Evolutionary conservation across 2,888 invertebrate genomes (phyloP), one percentile per base, ranked within the genome.

Genomic region (Stenolophus ochropezus): DNA sequence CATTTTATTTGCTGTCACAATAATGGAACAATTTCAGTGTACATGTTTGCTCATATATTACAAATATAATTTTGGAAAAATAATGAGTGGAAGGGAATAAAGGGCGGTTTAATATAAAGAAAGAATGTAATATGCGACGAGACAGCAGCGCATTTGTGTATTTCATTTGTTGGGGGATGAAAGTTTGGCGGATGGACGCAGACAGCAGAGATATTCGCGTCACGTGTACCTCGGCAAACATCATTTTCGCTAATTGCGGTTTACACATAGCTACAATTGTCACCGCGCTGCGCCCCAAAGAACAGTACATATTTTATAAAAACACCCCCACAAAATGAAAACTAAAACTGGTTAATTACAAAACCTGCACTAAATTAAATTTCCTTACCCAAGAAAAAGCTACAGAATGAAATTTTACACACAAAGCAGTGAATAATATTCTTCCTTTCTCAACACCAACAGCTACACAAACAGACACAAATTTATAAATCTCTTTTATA

Each of bases 161-260:
- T 69, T 69, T 69, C 65, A 33, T 69, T 33, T 69, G 23, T 58
- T 58, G 21, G 65, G 14, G 65, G 65, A 69, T 27, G 33, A 69
- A 69, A 69, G 65, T 69, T 69, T 69, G 27, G 16, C 27, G 14
- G 61, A 61, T 61, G 61, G 61, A 23, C 23, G 61, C 23, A 20
- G 56, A 58, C 58, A 27, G 61, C 16, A 18, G 23, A 49, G 21
- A 14, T 51, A 73, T 73, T 51, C 73, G 5, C 14, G 73, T 73
- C 73, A 73, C 51, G 73, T 20, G 20, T 21, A 73, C 11, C 73
- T 14, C 23, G 18, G 65, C 71, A 79, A 79, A 79, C 71, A 79
- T 71, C 79, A 79, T 79, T 79, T 79, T 71, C 71, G 27, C 69
- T 79, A 79, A 79, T 79, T 79, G 79, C 56, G 51, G 79, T 49